Percentiles rank a stretch among this genome's conserved stretches.
Evolutionary conservation across 2,113 vertebrate species (phyloP).

Genomic region (Lagenorhynchus albirostris): DNA sequence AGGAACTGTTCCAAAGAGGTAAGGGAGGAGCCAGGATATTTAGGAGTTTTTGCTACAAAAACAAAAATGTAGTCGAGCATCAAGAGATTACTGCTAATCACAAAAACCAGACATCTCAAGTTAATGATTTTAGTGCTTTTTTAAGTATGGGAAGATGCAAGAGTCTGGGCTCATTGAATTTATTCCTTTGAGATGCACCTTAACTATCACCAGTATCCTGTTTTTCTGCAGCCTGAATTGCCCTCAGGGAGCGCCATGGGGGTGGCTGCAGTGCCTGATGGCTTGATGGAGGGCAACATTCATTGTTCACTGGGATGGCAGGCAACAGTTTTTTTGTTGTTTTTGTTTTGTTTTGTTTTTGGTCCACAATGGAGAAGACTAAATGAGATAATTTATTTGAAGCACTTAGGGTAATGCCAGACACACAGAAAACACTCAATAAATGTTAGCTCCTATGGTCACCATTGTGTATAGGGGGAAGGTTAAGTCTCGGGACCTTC

Average conservation of each 20-base stretch:
- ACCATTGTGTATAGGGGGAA: background rate
- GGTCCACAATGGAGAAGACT: background rate
- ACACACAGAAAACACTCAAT: background rate
- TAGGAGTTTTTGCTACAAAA: background rate
- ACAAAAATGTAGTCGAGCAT: background rate
- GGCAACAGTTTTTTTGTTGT: background rate
- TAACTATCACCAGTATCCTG: background rate
- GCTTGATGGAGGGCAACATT: background rate
- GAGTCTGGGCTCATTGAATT: background rate
- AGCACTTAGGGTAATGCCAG: background rate
- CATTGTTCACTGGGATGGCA: background rate
- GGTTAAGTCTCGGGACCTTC: background rate
- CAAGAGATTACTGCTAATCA: background rate
- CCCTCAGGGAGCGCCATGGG: background rate
- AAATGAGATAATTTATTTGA: background rate
- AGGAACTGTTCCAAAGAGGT: background rate
- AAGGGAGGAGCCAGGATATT: background rate
- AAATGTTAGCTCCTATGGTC: background rate
- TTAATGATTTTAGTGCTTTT: background rate
- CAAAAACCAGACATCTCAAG: background rate
- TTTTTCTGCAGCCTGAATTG: background rate
- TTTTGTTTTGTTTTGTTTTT: too few species aligned
- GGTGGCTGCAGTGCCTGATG: background rate
- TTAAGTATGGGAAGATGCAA: background rate
- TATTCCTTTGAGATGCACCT: background rate